Conservation (phyloP, 2,113 vertebrate genomes). For the Sitta europaea region DNA sequence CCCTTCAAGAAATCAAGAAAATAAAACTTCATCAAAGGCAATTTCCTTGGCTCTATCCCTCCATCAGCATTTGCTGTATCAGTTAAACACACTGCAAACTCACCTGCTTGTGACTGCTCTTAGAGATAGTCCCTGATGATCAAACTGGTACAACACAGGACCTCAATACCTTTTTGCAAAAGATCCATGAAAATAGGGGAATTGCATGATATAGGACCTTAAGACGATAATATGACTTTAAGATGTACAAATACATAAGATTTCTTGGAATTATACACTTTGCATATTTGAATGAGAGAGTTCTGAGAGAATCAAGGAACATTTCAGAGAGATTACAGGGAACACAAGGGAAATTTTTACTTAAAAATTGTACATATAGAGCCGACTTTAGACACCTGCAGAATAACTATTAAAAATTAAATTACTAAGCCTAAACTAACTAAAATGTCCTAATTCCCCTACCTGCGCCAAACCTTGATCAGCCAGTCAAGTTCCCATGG, state of each 20-base stretch:
- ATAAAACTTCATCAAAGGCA: constrained; percentile 35
- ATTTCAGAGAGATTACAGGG: constrained; percentile 72
- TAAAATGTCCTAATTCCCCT: constrained; percentile 62
- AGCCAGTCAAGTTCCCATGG: neutral
- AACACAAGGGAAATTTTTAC: constrained; percentile 72
- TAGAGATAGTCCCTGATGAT: constrained; percentile 41
- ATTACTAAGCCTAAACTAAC: constrained; percentile 71
- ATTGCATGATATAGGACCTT: constrained; percentile 26
- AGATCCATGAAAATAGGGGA: constrained; percentile 39
- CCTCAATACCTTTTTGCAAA: constrained; percentile 33
- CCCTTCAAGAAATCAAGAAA: neutral
- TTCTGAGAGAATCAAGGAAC: constrained; percentile 70
- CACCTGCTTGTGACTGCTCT: constrained; percentile 26
- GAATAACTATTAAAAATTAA: constrained; percentile 70
- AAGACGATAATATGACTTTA: constrained; percentile 65
- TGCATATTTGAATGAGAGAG: constrained; percentile 66
- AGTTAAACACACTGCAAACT: constrained; percentile 43
- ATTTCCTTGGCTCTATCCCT: neutral
- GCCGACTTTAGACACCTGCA: constrained; percentile 70
- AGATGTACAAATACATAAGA: constrained; percentile 70
- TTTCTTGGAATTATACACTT: constrained; percentile 71
- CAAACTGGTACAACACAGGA: constrained; percentile 2
- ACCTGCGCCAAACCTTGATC: constrained; percentile 39
- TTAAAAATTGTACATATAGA: constrained; percentile 66
- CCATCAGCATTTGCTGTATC: constrained; percentile 22